phyloP scores from a whole-genome alignment of 2,113 vertebrate species.

The Phodopus roborovskii region DNA sequence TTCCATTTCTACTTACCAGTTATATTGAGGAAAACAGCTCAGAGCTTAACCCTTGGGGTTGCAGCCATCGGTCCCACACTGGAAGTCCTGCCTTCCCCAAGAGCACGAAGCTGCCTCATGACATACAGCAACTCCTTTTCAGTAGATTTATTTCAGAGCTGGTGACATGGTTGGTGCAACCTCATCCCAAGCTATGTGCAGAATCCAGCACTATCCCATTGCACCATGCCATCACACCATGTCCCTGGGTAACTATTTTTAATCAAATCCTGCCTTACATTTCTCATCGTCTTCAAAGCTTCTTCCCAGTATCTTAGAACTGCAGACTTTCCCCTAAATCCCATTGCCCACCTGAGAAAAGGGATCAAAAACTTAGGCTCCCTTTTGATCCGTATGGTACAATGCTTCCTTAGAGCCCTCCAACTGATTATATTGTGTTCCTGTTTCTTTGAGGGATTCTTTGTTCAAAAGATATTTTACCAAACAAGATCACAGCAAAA shows the following conservation, averaged over 20 bases:
- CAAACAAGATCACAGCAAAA: slow-evolving; percentile 64
- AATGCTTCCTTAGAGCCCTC: slow-evolving; percentile 31
- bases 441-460: slow-evolving; percentile 56
- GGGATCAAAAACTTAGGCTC: slow-evolving; percentile 75
- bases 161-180: neutral
- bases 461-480: slow-evolving; percentile 66
- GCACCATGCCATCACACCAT: no score
- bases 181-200: neutral
- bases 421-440: slow-evolving; percentile 54
- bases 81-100: neutral
- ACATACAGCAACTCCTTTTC: neutral
- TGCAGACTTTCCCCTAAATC: slow-evolving; percentile 2
- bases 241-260: neutral
- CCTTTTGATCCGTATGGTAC: slow-evolving; percentile 74
- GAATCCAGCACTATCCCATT: neutral
- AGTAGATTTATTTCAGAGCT: neutral
- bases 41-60: neutral
- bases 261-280: slow-evolving; percentile 35
- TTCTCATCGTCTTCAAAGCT: slow-evolving; percentile 46
- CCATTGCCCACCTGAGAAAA: slow-evolving; percentile 67
- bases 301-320: slow-evolving; percentile 34
- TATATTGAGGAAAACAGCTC: neutral
- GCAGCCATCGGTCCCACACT: neutral
- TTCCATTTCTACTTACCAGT: neutral
- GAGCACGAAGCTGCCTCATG: neutral